Percentiles rank a stretch among this genome's conserved stretches.
These are phyloP conservation scores for Allophyes oxyacanthae DNA, from an alignment of 2,888 invertebrate species.

Conservation along the genomic window DNA sequence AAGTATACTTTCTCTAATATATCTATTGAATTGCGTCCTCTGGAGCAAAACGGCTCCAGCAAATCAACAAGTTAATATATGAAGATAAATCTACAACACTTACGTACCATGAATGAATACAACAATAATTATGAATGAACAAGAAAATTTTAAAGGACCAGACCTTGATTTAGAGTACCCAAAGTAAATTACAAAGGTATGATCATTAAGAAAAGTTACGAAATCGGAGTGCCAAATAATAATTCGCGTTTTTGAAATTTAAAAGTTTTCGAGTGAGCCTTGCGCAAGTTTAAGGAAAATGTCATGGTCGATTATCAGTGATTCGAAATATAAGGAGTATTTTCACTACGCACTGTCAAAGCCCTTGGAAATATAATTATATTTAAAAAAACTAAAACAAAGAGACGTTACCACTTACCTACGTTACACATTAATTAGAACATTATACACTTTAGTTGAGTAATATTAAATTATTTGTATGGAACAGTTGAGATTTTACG, in stretches of 20 bases:
- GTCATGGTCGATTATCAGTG: conserved; percentile 80
- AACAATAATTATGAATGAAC: conserved; percentile 33
- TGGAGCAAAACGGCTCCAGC: too few relatives aligned
- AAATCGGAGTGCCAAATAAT: conserved; percentile 75
- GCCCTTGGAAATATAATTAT: background rate
- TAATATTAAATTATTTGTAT: too few relatives aligned
- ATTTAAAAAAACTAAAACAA: background rate
- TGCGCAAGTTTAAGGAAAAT: conserved; percentile 75
- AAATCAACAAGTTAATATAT: too few relatives aligned
- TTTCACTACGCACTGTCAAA: conserved; percentile 39
- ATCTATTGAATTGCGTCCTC: too few relatives aligned
- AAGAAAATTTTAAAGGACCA: conserved; percentile 56
- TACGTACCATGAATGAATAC: conserved; percentile 18
- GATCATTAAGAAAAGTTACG: conserved; percentile 73
- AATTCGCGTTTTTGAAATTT: conserved; percentile 71
- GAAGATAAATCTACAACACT: background rate
- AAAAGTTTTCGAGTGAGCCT: conserved; percentile 71
- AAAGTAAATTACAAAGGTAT: conserved; percentile 37
- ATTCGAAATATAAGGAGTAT: conserved; percentile 72
- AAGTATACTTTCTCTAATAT: too few relatives aligned
- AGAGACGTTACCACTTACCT: too few relatives aligned
- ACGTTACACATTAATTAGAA: too few relatives aligned
- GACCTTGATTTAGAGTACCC: conserved; percentile 42
- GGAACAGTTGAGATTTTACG: too few relatives aligned
- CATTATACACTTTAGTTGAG: too few relatives aligned